phyloP scores from a whole-genome alignment of 2,888 invertebrate species.

The Cephus sareptanus region DNA sequence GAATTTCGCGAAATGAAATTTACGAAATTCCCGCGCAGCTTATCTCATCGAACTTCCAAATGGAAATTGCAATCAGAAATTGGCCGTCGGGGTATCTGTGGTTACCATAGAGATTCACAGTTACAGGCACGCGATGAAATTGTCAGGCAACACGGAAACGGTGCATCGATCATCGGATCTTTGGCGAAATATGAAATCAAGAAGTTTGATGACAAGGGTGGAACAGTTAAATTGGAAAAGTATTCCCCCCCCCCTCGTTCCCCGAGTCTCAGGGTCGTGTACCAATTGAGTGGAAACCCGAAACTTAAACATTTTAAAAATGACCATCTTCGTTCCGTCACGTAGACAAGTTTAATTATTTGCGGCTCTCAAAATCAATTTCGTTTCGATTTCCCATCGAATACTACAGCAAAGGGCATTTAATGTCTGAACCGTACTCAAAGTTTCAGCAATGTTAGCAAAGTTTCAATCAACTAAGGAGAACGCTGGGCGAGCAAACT shows the following conservation, averaged over 20 bases:
- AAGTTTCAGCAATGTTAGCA: background rate
- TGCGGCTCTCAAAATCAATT: background rate
- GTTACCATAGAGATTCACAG: conserved; percentile 21
- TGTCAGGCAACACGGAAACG: background rate
- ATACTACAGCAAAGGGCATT: background rate
- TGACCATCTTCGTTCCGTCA: background rate
- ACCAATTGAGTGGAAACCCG: background rate
- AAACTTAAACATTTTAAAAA: background rate
- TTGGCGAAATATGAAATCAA: conserved; percentile 25
- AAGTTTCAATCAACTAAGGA: background rate
- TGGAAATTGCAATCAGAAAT: background rate
- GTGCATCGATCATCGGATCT: conserved; percentile 1
- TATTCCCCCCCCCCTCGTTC: conserved; percentile 4
- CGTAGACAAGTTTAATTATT: background rate
- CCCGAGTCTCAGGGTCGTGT: background rate
- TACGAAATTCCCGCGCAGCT: background rate
- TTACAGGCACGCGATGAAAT: background rate
- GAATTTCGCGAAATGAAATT: background rate
- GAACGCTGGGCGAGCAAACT: background rate
- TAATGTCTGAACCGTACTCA: background rate
- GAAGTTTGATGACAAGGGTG: conserved; percentile 27
- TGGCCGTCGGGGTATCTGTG: no score
- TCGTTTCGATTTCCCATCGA: background rate
- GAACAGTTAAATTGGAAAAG: conserved; percentile 36
- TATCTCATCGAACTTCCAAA: background rate